Percentiles rank a stretch among this genome's conserved stretches.
Conservation (phyloP, 1,140 invertebrate species). For the Cyphomyrmex costatus region DNA sequence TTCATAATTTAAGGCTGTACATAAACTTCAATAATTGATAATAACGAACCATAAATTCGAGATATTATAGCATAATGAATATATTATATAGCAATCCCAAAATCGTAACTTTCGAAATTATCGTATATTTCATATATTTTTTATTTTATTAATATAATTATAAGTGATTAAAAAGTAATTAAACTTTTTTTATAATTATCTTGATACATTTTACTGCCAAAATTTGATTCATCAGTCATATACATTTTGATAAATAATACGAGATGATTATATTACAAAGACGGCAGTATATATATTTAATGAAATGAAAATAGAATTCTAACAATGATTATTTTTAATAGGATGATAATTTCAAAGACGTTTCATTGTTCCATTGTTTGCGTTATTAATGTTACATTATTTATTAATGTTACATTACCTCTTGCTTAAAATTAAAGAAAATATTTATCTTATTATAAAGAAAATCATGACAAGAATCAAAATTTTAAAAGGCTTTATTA, state of each 20-base stretch:
- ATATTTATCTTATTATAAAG: background rate
- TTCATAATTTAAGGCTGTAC: background rate
- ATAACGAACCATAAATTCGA: slow-evolving; percentile 14
- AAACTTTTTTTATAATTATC: background rate
- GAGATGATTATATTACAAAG: slow-evolving; percentile 43
- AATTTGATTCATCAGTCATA: slow-evolving; percentile 27
- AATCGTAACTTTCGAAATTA: background rate
- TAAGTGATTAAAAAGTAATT: slow-evolving; percentile 12
- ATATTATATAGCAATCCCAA: background rate
- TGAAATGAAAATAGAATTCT: slow-evolving; percentile 25
- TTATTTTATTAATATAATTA: slow-evolving; percentile 1
- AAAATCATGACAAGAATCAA: slow-evolving; percentile 16
- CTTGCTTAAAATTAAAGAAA: slow-evolving; percentile 5
- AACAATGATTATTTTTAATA: background rate
- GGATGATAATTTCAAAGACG: slow-evolving; percentile 1
- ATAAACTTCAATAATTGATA: background rate
- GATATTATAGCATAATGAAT: background rate
- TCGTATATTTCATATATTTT: background rate
- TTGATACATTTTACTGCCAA: slow-evolving; percentile 2
- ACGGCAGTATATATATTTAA: slow-evolving; percentile 45
- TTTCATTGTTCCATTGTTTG: background rate
- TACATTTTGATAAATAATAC: slow-evolving; percentile 27
- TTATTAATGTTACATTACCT: background rate
- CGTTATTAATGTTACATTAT: background rate
- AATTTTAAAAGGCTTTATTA: slow-evolving; percentile 11